Evolutionary conservation across 2,888 invertebrate genomes (phyloP).

Genomic region (Vanessa cardui): DNA sequence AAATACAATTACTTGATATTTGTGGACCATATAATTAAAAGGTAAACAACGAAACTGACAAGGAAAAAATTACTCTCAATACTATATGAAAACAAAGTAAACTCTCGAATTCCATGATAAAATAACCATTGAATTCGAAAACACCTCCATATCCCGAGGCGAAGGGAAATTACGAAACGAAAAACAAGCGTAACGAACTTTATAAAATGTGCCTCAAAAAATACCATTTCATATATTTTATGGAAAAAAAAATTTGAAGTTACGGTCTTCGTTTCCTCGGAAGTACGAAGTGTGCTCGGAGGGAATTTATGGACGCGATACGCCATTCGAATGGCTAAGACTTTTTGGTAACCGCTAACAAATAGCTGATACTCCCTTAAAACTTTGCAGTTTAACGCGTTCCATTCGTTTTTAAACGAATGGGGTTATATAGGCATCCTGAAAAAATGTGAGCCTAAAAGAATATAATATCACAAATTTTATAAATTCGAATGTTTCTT

Average conservation of each 20-base stretch:
- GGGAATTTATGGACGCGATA: conserved; percentile 36
- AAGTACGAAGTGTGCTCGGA: conserved; percentile 27
- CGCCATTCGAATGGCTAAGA: conserved; percentile 28
- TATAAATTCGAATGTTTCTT: too few relatives aligned
- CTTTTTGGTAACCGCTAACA: conserved; percentile 9
- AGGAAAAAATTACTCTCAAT: background rate
- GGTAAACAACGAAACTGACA: background rate
- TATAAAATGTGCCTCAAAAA: background rate
- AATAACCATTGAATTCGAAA: conserved; percentile 15
- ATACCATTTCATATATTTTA: conserved; percentile 1
- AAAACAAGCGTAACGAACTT: conserved; percentile 23
- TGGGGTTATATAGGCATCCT: background rate
- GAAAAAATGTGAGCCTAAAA: too few relatives aligned
- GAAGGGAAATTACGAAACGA: conserved; percentile 16
- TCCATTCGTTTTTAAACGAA: background rate
- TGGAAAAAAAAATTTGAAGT: conserved; percentile 20
- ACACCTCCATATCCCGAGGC: background rate
- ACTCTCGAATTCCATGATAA: background rate
- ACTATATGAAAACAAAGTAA: background rate
- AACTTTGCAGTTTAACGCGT: background rate
- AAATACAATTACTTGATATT: too few relatives aligned
- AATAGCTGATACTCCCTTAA: conserved; percentile 3
- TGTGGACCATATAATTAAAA: background rate
- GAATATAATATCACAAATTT: too few relatives aligned
- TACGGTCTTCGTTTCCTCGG: conserved; percentile 28